Percentiles rank a stretch among this genome's conserved stretches.
Evolutionary conservation across 2,888 invertebrate species (phyloP).

Genomic region (Abrostola triplasia): DNA sequence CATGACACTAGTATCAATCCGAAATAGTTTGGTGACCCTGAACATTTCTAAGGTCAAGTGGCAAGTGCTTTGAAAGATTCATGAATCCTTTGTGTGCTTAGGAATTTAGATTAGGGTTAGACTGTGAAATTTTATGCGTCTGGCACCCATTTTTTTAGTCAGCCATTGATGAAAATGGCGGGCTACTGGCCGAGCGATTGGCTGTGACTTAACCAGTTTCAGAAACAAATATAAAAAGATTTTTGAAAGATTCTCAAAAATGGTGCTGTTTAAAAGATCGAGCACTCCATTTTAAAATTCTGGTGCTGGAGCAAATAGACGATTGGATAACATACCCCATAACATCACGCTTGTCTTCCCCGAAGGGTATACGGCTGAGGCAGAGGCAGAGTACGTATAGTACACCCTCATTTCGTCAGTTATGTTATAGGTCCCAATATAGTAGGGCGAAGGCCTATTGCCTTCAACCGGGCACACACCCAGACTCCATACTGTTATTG

Average conservation of each 20-base stretch:
- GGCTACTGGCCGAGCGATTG: neutral
- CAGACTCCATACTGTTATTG: too few relatives aligned
- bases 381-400: too few relatives aligned
- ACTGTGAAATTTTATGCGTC: conserved; percentile 5
- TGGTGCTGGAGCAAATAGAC: too few relatives aligned
- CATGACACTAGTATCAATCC: neutral
- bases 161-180: neutral
- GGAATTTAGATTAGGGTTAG: conserved; percentile 6
- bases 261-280: neutral
- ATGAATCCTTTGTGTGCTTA: conserved; percentile 1
- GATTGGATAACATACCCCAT: too few relatives aligned
- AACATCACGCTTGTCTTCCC: too few relatives aligned
- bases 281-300: too few relatives aligned
- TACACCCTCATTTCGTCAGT: too few relatives aligned
- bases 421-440: too few relatives aligned
- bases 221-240: neutral
- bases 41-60: neutral
- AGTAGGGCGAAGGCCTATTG: too few relatives aligned
- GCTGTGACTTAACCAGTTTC: neutral
- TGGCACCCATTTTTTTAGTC: neutral
- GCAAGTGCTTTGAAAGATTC: neutral
- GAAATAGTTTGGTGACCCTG: neutral
- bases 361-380: too few relatives aligned
- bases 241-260: neutral
- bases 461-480: too few relatives aligned